Percentiles rank a stretch among this genome's conserved stretches.
These are phyloP conservation scores for Alectura lathami DNA, from an alignment of 2,113 vertebrate species.

Conservation along the genomic window DNA sequence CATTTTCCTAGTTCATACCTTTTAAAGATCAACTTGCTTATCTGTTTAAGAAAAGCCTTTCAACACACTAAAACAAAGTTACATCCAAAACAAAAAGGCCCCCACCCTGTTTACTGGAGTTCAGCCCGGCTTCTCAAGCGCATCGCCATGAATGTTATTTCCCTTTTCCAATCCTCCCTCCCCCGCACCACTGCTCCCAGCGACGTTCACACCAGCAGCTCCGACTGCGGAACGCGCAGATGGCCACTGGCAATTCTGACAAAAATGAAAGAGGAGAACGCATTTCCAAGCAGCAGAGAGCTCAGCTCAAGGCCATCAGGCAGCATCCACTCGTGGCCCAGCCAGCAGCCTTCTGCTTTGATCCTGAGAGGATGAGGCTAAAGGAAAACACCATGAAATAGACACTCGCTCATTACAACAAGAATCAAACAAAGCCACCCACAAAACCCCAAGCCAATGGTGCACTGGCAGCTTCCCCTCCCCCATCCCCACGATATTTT, in stretches of 20 bases:
- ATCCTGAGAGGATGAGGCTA: rapidly evolving
- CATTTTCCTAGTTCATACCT: rapidly evolving
- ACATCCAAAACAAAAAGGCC: rapidly evolving
- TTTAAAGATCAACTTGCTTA: not conserved
- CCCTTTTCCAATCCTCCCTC: not conserved
- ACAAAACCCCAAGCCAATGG: rapidly evolving
- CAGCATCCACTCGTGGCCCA: not conserved
- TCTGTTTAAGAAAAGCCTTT: not conserved
- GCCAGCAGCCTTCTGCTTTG: not conserved
- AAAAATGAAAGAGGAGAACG: not conserved
- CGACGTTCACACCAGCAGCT: not conserved
- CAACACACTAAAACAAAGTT: rapidly evolving
- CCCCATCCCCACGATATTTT: not conserved
- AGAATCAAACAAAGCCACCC: not conserved
- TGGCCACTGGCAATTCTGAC: not conserved
- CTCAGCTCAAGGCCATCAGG: not conserved
- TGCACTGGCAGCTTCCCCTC: not conserved
- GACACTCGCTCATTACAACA: not conserved
- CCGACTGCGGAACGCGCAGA: not conserved
- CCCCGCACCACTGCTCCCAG: not conserved
- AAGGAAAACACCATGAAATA: rapidly evolving
- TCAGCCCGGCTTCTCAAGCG: rapidly evolving
- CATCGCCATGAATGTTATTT: not conserved
- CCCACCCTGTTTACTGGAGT: too few species aligned
- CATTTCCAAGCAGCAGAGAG: not conserved